Evolutionary conservation across 2,113 vertebrate genomes (phyloP), one percentile per base, ranked within the genome.

Genomic region (Osmerus eperlanus): DNA sequence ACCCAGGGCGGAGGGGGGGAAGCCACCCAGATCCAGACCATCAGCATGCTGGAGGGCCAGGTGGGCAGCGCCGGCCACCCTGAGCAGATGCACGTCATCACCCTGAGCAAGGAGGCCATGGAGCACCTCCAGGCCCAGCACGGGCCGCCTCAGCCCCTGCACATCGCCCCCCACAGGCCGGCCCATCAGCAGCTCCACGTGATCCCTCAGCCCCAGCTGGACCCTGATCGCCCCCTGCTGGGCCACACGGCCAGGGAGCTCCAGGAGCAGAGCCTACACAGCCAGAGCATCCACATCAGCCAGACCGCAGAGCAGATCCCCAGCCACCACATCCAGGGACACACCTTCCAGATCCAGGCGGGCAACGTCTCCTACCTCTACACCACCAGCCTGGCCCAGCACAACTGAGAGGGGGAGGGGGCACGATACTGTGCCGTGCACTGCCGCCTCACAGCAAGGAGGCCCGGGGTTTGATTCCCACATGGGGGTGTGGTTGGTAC

Each of bases 61-160:
- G 85, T 94, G 78, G 82, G 86, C 4, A 89, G 89, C 8, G 28
- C 89, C 54, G 80, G 90, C 0, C 94, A 92, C 0, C 55, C 94
- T 0, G 95, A 97, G 77, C 94, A 95, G 55, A 95, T 97, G 93
- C 97, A 98, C 0, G 93, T 99, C 6, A 95, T 99, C 83, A 95
- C 96, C 0, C 89, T 98, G 76, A 96, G 94, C 13, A 96, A 97
- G 86, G 96, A 98, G 77, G 93, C 94, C 0, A 90, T 98, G 74
- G 94, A 95, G 80, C 95, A 94, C 19, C 93, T 98, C 11, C 95
- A 93, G 15, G 90, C 88, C 73, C 94, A 95, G 68, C 94, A 92
- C 9, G 91, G 88, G 0, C 79, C 91, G 0, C 74, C 90, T 15
- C 93, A 91, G 52, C 90, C 89, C 0, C 55, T 94, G 29, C 92